Base-by-base conservation (phyloP, 2,888 invertebrate species). In the Lasioglossum leucozonium region DNA sequence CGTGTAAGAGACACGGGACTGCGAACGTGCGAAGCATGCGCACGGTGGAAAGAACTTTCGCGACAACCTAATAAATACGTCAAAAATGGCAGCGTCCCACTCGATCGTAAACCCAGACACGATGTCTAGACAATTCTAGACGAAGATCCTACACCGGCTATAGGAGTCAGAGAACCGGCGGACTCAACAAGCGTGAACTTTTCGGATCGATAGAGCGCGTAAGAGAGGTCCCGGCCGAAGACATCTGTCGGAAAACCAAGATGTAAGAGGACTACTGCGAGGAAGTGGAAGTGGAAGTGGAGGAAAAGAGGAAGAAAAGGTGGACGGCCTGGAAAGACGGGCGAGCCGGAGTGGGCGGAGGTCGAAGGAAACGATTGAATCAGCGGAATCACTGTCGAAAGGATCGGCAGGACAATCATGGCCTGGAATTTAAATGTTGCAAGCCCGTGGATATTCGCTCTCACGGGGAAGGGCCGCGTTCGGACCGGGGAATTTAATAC, bases 381-480 rank as follows among this genome's bases (percentile, higher is more conserved):
- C 91, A 92, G 91, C 86, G 85, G 89, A 92, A 92, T 89, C 87
- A 89, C 82, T 83, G 77, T 84, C 77, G 88, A 84, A 82, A 77
- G 88, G 74, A 79, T 79, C 79, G 82, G 62, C 77, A 77, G 77
- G 79, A 85, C 90, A 89, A 92, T 92, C 90, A 87, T 87, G 88
- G 88, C 76, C 34, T 84, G 77, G 93, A 92, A 93, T 93, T 93
- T 90, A 90, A 93, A 93, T 92, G 88, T 86, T 77, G 79, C 79
- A 72, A 82, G 86, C 79, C 72, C 16, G 16, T 40, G 65, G 18
- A 47, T 51, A 47, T 51, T 79, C 76, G 51, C 8, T 51, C 65
- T 51, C 65, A 30, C 42, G 75, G 26, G 74, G n/a, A 71, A 40
- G 44, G 47, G 42, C 6, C n/a, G 42, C 8, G 13, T 3, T 18